Evolutionary conservation across 2,888 invertebrate species (phyloP).

Genomic region (Muscina levida): DNA sequence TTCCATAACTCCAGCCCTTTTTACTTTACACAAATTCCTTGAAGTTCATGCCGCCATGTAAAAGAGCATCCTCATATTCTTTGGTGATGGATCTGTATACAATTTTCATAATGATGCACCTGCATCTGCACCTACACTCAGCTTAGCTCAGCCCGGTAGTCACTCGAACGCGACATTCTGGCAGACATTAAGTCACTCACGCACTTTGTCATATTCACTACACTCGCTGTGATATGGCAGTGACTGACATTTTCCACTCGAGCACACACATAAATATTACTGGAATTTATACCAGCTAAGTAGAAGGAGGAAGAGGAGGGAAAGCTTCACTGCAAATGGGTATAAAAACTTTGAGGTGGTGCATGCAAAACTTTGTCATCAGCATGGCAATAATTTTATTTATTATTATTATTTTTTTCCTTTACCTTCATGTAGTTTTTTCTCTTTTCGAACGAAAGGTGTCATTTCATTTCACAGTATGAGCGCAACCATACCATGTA

Average conservation of each 20-base stretch:
- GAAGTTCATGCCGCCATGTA: conserved; percentile 35
- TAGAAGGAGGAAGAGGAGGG: too few species aligned
- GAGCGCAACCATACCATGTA: too few species aligned
- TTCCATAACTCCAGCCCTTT: background rate
- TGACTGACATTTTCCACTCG: too few species aligned
- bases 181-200: conserved; percentile 16
- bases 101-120: conserved; percentile 38
- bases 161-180: conserved; percentile 7
- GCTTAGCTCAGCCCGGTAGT: conserved; percentile 29
- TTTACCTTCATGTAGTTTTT: background rate
- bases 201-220: background rate
- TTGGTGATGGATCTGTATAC: conserved; percentile 41
- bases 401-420: too few species aligned
- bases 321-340: too few species aligned
- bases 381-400: conserved; percentile 24
- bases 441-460: background rate
- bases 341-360: too few species aligned
- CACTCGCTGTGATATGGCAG: too few species aligned
- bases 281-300: too few species aligned
- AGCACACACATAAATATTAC: too few species aligned
- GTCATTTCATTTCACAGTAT: conserved; percentile 10
- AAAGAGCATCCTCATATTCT: conserved; percentile 46
- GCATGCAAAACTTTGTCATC: conserved; percentile 25
- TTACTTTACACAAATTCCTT: conserved; percentile 51
- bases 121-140: conserved; percentile 28